A percentile compares a stretch with the other conserved stretches of the same genome.
These are phyloP conservation scores for Chionomys nivalis DNA, from an alignment of 2,113 vertebrate genomes.

Conservation along the genomic window DNA sequence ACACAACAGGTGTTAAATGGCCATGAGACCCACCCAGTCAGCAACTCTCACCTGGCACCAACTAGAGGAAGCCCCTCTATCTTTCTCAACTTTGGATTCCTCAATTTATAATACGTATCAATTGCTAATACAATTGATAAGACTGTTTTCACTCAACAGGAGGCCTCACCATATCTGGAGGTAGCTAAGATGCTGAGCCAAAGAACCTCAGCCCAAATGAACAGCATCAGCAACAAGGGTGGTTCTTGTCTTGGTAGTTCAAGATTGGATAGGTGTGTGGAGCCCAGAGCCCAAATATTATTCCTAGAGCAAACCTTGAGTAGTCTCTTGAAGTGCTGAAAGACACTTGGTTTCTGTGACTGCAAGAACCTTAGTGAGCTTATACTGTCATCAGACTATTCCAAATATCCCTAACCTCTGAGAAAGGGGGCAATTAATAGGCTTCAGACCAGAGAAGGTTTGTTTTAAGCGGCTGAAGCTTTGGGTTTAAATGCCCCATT, in stretches of 20 bases:
- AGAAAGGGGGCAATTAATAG: not conserved
- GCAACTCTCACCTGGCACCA: not conserved
- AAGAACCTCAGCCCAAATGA: not conserved
- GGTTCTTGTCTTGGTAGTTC: not conserved
- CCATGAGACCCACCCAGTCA: fast-evolving
- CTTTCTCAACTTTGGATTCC: not conserved
- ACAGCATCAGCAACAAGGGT: not conserved
- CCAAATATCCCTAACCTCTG: not conserved
- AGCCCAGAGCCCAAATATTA: not conserved
- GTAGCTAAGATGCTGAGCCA: not conserved
- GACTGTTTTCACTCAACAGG: not conserved
- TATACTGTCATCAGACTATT: not conserved
- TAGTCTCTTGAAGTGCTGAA: not conserved
- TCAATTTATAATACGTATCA: not conserved
- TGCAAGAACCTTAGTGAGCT: not conserved
- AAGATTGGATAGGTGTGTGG: not conserved
- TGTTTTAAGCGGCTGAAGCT: not conserved
- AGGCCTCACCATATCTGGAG: not conserved
- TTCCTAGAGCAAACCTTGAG: conserved; percentile 1
- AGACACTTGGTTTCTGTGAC: not conserved
- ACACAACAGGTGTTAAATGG: not conserved
- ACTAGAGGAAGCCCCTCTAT: not conserved
- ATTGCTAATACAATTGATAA: not conserved
- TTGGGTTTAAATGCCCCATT: not conserved
- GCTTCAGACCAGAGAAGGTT: not conserved